These are phyloP conservation scores for Leucopsar rothschildi DNA, from an alignment of 2,113 vertebrate species.

Conservation along the genomic window DNA sequence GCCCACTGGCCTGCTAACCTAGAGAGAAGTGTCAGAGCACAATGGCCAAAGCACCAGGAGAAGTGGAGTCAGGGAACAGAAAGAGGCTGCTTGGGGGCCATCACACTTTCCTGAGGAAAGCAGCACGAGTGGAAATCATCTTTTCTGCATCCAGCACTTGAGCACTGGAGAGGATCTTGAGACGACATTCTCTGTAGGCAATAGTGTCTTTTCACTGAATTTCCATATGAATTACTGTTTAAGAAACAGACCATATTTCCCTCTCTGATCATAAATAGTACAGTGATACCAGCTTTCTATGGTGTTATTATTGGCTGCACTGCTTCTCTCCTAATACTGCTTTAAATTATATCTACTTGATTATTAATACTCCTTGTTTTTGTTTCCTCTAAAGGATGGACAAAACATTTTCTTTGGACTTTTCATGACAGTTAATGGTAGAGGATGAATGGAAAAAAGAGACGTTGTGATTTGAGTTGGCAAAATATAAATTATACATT, in stretches of 20 bases:
- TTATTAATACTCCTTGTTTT: conserved; percentile 9
- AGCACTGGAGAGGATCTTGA: background rate
- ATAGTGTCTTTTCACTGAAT: background rate
- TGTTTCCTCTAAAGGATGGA: background rate
- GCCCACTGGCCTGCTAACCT: background rate
- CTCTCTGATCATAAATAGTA: background rate
- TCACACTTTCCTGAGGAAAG: background rate
- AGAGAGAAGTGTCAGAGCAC: background rate
- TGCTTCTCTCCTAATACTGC: background rate
- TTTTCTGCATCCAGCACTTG: background rate
- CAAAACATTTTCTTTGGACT: conserved; percentile 15
- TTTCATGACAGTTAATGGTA: background rate
- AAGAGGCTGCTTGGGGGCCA: background rate
- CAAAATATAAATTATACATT: background rate
- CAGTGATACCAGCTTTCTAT: background rate
- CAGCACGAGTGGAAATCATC: background rate
- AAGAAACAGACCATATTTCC: background rate
- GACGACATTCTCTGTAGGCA: background rate
- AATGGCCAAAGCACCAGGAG: background rate
- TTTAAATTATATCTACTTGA: background rate
- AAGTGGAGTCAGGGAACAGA: background rate
- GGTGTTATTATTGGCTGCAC: background rate
- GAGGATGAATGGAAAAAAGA: background rate
- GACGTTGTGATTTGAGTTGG: background rate
- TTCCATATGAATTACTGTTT: background rate